A percentile compares a stretch with the other conserved stretches of the same genome.
These are phyloP conservation scores for Enteromius treurensis DNA, from an alignment of 2,797 vertebrate species.

Conservation along the genomic window DNA sequence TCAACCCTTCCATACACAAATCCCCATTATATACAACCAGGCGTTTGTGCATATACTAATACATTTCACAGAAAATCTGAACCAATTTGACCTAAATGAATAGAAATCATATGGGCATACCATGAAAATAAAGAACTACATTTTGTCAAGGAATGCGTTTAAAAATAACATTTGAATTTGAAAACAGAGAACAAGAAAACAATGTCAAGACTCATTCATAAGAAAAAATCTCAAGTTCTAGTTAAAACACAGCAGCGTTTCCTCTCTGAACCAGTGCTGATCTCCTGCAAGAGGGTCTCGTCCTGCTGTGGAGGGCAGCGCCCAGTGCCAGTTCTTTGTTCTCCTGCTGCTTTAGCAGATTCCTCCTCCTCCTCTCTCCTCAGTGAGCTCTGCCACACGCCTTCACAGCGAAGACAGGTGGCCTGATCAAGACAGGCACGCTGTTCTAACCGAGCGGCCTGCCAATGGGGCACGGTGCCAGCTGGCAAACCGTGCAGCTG, in stretches of 20 bases:
- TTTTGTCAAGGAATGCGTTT: neutral
- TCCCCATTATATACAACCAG: constrained; percentile 32
- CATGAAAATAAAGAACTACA: constrained; percentile 7
- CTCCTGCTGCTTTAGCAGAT: constrained; percentile 31
- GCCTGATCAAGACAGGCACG: constrained; percentile 73
- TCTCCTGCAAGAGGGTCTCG: constrained; percentile 14
- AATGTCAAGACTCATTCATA: constrained; percentile 2
- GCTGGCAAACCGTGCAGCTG: constrained; percentile 70
- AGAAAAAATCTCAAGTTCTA: constrained; percentile 7
- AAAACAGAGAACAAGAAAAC: neutral
- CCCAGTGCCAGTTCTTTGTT: constrained; percentile 32
- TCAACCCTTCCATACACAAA: constrained; percentile 11
- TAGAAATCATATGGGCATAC: neutral
- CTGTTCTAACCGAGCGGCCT: constrained; percentile 70
- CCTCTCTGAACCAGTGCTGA: constrained; percentile 19
- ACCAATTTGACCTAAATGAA: neutral
- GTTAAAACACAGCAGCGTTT: constrained; percentile 12
- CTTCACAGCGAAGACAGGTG: constrained; percentile 81
- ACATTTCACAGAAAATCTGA: neutral
- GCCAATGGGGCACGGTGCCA: constrained; percentile 69
- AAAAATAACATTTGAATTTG: neutral
- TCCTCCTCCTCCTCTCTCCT: constrained; percentile 44
- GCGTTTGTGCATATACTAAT: constrained; percentile 17
- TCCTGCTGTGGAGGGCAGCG: constrained; percentile 32
- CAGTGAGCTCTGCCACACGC: constrained; percentile 68